These are phyloP conservation scores for Sphaeramia orbicularis DNA, from an alignment of 2,797 vertebrate genomes.

Conservation along the genomic window DNA sequence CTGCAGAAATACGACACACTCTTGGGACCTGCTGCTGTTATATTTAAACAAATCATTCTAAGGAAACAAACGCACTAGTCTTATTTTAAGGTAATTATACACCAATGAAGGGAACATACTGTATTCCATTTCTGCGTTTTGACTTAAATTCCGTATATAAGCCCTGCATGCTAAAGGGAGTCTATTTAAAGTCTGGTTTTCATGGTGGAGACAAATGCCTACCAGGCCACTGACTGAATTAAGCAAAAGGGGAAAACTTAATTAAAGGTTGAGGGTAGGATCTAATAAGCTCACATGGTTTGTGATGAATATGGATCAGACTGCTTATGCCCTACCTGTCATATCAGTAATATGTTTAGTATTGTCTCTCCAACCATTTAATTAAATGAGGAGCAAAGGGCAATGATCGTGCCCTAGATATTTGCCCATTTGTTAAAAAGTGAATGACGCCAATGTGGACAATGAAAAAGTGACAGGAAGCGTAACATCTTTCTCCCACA, in stretches of 20 bases:
- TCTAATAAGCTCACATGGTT: conserved; percentile 28
- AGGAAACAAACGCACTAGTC: too few species aligned
- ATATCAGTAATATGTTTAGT: conserved; percentile 4
- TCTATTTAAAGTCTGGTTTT: conserved; percentile 17
- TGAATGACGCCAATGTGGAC: too few species aligned
- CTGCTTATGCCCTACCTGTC: conserved; percentile 2
- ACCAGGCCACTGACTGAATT: conserved; percentile 15
- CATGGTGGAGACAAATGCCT: conserved; percentile 24
- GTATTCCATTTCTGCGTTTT: too few species aligned
- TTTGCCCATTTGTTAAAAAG: neutral
- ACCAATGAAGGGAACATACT: too few species aligned
- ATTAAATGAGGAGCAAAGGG: conserved; percentile 9
- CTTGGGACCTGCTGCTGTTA: too few species aligned
- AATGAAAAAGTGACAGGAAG: neutral
- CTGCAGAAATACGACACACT: too few species aligned
- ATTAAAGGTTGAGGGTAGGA: conserved; percentile 41
- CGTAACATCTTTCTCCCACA: neutral
- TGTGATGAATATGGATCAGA: conserved; percentile 31
- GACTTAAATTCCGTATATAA: neutral
- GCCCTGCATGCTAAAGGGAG: conserved; percentile 7
- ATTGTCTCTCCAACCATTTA: neutral
- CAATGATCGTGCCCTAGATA: neutral
- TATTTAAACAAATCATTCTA: too few species aligned
- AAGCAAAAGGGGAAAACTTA: conserved; percentile 40
- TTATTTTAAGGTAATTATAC: too few species aligned